Evolutionary conservation across 2,888 invertebrate species (phyloP).

Genomic region (Imbricaverruca yamaguchii): DNA sequence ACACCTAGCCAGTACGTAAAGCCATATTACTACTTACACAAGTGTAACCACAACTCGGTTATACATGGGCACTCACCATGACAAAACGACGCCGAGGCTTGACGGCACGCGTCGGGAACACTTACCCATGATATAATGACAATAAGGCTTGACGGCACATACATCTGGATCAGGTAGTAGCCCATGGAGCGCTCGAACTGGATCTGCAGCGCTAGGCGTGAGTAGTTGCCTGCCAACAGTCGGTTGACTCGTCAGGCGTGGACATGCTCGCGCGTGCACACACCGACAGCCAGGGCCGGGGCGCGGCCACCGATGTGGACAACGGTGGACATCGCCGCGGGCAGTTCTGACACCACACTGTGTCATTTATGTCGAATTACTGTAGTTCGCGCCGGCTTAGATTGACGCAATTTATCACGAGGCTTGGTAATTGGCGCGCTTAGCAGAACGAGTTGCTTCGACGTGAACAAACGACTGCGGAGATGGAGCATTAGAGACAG

Average conservation of each 20-base stretch:
- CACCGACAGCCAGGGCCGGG: too few relatives aligned
- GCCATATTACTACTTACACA: too few relatives aligned
- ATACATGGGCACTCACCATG: too few relatives aligned
- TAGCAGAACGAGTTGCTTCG: background rate
- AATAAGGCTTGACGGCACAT: conserved; percentile 93
- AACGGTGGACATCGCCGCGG: background rate
- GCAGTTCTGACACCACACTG: background rate
- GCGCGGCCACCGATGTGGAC: too few relatives aligned
- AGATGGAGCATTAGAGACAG: too few relatives aligned
- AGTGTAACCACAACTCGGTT: too few relatives aligned
- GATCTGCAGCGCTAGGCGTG: conserved; percentile 90
- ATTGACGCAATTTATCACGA: background rate
- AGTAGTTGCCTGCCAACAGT: conserved; percentile 69
- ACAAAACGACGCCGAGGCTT: too few relatives aligned
- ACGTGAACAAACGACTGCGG: background rate
- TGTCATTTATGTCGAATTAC: background rate
- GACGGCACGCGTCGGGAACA: background rate
- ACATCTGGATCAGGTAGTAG: conserved; percentile 96
- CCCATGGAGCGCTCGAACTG: conserved; percentile 97
- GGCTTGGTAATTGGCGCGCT: background rate
- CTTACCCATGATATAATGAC: conserved; percentile 91
- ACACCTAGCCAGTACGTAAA: too few relatives aligned
- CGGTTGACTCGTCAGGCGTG: too few relatives aligned
- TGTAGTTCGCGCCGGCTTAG: background rate
- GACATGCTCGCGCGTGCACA: too few relatives aligned